Conservation (phyloP, 1,140 invertebrate species). For the Diuraphis noxia region DNA sequence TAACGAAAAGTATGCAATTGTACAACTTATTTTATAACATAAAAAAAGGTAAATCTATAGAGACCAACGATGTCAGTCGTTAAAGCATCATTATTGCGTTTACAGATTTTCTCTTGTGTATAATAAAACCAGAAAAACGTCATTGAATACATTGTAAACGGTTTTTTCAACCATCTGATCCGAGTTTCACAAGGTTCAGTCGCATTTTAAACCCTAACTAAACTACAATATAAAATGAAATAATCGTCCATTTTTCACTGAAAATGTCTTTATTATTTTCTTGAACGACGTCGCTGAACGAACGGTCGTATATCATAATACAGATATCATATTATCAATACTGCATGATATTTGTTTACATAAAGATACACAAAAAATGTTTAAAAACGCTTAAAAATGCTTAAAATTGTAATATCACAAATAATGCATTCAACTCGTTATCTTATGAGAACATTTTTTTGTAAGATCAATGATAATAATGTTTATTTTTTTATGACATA, state of each 20-base stretch:
- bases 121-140: slow-evolving; percentile 8
- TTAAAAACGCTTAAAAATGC: not conserved
- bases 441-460: not conserved
- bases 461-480: no score
- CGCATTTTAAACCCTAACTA: slow-evolving; percentile 2
- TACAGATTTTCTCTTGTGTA: slow-evolving; percentile 13
- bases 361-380: not conserved
- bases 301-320: not conserved
- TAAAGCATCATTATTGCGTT: slow-evolving; percentile 33
- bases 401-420: not conserved
- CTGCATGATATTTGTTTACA: not conserved
- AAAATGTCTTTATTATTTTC: not conserved
- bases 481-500: no score
- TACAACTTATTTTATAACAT: not conserved
- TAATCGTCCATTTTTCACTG: slow-evolving; percentile 3
- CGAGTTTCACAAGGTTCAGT: not conserved
- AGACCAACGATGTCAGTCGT: slow-evolving; percentile 14
- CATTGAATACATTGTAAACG: not conserved
- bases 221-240: not conserved
- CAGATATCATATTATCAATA: not conserved
- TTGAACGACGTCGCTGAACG: not conserved
- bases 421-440: not conserved
- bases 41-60: slow-evolving; percentile 23
- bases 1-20: not conserved
- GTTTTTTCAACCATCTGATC: not conserved